phyloP scores from a whole-genome alignment of 2,113 vertebrate species.

The Todiramphus chloris region DNA sequence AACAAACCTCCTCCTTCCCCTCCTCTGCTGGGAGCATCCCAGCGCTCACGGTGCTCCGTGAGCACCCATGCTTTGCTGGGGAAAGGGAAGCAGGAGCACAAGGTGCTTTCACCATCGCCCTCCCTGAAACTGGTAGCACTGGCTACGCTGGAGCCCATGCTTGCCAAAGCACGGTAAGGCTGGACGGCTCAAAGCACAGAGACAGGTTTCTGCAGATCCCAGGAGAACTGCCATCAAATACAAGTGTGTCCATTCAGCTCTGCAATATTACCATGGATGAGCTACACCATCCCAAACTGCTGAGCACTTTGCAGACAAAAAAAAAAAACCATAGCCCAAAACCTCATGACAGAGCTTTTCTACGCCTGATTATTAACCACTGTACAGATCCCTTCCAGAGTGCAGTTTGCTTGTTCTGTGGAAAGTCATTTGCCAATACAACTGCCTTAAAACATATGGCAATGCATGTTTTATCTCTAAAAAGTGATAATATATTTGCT shows the following conservation, averaged over 20 bases:
- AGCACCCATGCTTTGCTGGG: background rate
- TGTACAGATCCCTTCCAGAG: background rate
- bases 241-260: background rate
- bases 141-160: fast-evolving
- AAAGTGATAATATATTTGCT: background rate
- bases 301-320: background rate
- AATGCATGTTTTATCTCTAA: background rate
- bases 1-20: background rate
- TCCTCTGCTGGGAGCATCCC: background rate
- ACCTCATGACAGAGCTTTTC: background rate
- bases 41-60: background rate
- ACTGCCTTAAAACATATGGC: background rate
- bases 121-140: background rate
- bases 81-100: background rate
- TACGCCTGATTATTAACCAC: background rate
- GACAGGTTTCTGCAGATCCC: background rate
- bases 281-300: background rate
- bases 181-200: background rate
- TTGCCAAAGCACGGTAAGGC: background rate
- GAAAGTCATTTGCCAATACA: background rate
- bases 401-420: background rate
- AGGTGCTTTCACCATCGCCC: fast-evolving
- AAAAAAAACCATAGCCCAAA: background rate
- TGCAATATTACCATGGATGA: fast-evolving
- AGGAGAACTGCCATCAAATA: background rate